Percentiles rank a stretch among this genome's conserved stretches.
phyloP scores from a whole-genome alignment of 1,140 invertebrate species.

The Onthophagus taurus region DNA sequence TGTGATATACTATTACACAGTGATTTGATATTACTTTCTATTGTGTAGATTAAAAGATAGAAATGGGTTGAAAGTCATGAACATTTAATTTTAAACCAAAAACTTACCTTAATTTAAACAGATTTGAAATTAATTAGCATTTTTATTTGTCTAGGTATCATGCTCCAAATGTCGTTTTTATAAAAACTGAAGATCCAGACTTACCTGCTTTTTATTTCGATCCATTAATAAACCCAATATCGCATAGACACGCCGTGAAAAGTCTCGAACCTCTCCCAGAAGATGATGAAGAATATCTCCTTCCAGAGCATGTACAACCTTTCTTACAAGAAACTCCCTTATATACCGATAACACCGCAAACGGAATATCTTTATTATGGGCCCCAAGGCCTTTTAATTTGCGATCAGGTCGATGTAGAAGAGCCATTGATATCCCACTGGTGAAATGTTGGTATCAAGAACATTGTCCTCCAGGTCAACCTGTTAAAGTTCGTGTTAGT shows the following conservation, averaged over 20 bases:
- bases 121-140: constrained; percentile 7
- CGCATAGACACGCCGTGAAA: constrained; percentile 85
- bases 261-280: constrained; percentile 77
- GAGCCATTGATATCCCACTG: constrained; percentile 93
- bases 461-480: constrained; percentile 96
- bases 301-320: constrained; percentile 83
- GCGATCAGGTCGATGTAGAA: constrained; percentile 73
- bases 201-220: constrained; percentile 99
- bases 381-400: constrained; percentile 96
- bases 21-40: constrained; percentile 39
- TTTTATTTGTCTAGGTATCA: constrained; percentile 76
- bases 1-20: constrained; percentile 43
- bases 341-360: constrained; percentile 98
- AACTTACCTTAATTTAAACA: constrained; percentile 13
- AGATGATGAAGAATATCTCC: constrained; percentile 90
- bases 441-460: constrained; percentile 98
- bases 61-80: constrained; percentile 43
- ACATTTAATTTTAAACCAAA: constrained; percentile 27
- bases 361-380: constrained; percentile 98
- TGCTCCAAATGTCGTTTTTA: constrained; percentile 97
- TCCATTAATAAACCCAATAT: constrained; percentile 98
- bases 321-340: constrained; percentile 91
- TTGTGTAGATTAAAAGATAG: constrained; percentile 36
- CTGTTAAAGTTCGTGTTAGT: constrained; percentile 97
- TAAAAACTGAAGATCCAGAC: constrained; percentile 99